Conservation (phyloP, 1,140 invertebrate genomes). For the Pseudomyrmex pallidus region DNA sequence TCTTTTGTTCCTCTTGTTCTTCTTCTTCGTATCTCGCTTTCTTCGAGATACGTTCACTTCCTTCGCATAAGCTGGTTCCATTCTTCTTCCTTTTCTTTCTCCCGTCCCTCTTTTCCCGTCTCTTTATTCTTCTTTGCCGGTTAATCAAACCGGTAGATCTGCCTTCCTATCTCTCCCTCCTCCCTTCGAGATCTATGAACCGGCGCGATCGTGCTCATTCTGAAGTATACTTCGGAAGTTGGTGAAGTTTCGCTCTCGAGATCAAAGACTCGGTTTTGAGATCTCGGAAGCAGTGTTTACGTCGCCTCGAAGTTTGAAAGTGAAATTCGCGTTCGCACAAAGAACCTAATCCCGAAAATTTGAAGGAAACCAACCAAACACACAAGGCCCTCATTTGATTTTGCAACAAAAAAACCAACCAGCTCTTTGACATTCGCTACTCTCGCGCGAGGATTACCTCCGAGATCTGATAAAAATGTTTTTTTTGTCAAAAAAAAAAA, state of each 20-base stretch:
- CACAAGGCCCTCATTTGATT: background rate
- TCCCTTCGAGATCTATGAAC: slow-evolving; percentile 61
- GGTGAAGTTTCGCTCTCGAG: slow-evolving; percentile 48
- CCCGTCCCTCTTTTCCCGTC: slow-evolving; percentile 18
- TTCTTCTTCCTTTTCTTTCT: slow-evolving; percentile 19
- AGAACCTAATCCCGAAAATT: background rate
- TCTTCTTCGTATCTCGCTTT: slow-evolving; percentile 50
- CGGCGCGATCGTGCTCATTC: slow-evolving; percentile 69
- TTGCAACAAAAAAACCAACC: background rate
- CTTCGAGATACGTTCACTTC: background rate
- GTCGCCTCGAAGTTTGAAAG: slow-evolving; percentile 27
- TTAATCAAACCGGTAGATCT: slow-evolving; percentile 78
- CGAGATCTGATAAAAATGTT: no score
- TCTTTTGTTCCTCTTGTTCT: slow-evolving; percentile 39
- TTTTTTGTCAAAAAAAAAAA: background rate
- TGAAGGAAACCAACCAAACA: background rate
- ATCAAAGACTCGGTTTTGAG: slow-evolving; percentile 47
- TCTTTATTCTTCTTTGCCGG: slow-evolving; percentile 55
- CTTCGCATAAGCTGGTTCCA: slow-evolving; percentile 1
- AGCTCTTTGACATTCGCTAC: background rate
- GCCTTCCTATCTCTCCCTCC: slow-evolving; percentile 68
- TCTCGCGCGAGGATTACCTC: background rate
- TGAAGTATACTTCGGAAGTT: slow-evolving; percentile 29
- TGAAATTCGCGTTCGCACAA: slow-evolving; percentile 33
- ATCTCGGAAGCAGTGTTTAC: slow-evolving; percentile 40